A percentile compares a stretch with the other conserved stretches of the same genome.
Conservation (phyloP, 2,888 invertebrate genomes). For the Bedellia somnulentella region DNA sequence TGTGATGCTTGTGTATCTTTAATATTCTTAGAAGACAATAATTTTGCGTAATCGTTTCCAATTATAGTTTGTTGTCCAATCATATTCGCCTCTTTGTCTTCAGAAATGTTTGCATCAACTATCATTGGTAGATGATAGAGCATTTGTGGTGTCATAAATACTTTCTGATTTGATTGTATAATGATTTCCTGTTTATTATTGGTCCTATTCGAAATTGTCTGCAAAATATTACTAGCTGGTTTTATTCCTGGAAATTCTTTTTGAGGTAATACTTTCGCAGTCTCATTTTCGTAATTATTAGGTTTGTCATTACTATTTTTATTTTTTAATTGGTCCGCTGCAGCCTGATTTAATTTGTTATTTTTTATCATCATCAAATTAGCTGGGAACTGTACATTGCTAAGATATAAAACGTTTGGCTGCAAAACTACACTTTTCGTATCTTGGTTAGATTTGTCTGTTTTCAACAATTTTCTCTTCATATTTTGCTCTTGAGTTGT, state of each 20-base stretch:
- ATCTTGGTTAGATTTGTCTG: conserved; percentile 17
- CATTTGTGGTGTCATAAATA: conserved; percentile 38
- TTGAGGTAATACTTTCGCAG: too few relatives aligned
- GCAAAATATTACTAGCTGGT: conserved; percentile 29
- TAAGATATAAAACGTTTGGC: conserved; percentile 45
- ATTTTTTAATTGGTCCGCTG: conserved; percentile 18
- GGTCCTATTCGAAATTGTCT: conserved; percentile 22
- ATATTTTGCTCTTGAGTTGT: conserved; percentile 42
- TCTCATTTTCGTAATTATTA: conserved; percentile 27
- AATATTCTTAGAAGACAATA: conserved; percentile 18
- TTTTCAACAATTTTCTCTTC: conserved; percentile 27
- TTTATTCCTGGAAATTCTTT: conserved; percentile 35
- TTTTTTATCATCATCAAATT: conserved; percentile 52
- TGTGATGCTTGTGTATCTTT: conserved; percentile 24
- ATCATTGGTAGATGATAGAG: conserved; percentile 44
- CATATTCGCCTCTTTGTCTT: conserved; percentile 18
- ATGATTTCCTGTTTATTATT: conserved; percentile 29
- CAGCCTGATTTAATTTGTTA: conserved; percentile 23
- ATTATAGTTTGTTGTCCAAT: conserved; percentile 13
- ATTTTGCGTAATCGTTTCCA: conserved; percentile 23
- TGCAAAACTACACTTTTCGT: conserved; percentile 38
- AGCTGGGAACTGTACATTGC: conserved; percentile 45
- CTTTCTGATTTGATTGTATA: conserved; percentile 31
- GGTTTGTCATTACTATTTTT: conserved; percentile 12
- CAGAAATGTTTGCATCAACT: conserved; percentile 25